phyloP scores from a whole-genome alignment of 2,888 invertebrate species.

The Protodeltote pygarga region DNA sequence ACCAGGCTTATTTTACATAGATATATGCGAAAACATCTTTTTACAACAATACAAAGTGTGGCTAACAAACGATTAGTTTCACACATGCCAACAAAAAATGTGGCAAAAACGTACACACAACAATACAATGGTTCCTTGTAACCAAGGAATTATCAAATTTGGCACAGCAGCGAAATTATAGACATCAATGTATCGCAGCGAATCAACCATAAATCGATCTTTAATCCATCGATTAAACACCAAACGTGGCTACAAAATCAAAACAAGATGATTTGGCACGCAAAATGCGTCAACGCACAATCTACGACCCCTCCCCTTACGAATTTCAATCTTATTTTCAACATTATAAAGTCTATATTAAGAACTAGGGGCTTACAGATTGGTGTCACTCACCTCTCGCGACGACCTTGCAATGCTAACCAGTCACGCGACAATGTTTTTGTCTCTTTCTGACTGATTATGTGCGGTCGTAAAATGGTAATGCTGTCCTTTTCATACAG shows the following conservation, averaged over 20 bases:
- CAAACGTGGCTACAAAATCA: slow-evolving; percentile 65
- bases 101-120: slow-evolving; percentile 18
- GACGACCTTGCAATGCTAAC: slow-evolving; percentile 87
- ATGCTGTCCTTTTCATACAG: slow-evolving; percentile 55
- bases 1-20: no score
- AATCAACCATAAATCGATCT: slow-evolving; percentile 52
- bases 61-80: slow-evolving; percentile 4
- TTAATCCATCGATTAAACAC: slow-evolving; percentile 69
- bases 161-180: slow-evolving; percentile 56
- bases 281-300: slow-evolving; percentile 64
- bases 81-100: slow-evolving; percentile 12
- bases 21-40: no score
- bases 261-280: slow-evolving; percentile 75
- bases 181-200: slow-evolving; percentile 55
- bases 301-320: background rate
- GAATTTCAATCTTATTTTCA: slow-evolving; percentile 30
- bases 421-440: slow-evolving; percentile 71
- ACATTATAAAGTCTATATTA: slow-evolving; percentile 22
- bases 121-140: slow-evolving; percentile 17
- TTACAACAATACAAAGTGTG: slow-evolving; percentile 9
- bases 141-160: slow-evolving; percentile 54
- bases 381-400: slow-evolving; percentile 78
- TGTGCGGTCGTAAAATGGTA: slow-evolving; percentile 39
- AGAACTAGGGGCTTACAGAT: slow-evolving; percentile 22
- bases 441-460: slow-evolving; percentile 55